These are phyloP conservation scores for Nothocercus nigrocapillus DNA, from an alignment of 2,113 vertebrate genomes.

Conservation along the genomic window DNA sequence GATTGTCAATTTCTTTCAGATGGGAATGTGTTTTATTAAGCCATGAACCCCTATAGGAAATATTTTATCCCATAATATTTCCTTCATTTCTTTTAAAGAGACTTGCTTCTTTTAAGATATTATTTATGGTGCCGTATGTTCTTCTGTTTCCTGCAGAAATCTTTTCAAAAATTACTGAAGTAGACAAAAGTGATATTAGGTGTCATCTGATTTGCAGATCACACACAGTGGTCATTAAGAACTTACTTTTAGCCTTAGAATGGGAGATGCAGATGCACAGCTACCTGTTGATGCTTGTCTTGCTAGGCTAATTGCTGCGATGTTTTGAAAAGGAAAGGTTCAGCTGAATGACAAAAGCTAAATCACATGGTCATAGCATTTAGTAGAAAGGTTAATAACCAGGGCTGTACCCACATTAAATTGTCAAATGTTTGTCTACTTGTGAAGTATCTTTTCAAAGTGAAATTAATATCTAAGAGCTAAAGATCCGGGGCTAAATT, in stretches of 20 bases:
- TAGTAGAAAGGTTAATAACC: slow-evolving; percentile 35
- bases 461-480: neutral
- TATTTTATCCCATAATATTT: neutral
- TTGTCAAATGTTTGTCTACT: neutral
- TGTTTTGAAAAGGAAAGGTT: slow-evolving; percentile 27
- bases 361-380: slow-evolving; percentile 19
- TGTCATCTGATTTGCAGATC: neutral
- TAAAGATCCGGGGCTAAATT: neutral
- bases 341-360: slow-evolving; percentile 13
- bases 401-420: neutral
- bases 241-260: neutral
- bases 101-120: neutral
- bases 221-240: neutral
- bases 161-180: neutral
- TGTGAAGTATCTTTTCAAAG: neutral
- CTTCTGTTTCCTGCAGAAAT: neutral
- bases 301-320: slow-evolving; percentile 19
- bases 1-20: neutral
- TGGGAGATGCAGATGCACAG: neutral
- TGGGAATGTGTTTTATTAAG: neutral
- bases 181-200: neutral
- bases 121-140: neutral
- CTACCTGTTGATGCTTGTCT: slow-evolving; percentile 34
- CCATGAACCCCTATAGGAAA: neutral
- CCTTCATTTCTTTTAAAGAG: neutral